A percentile compares a stretch with the other conserved stretches of the same genome.
Evolutionary conservation across 2,888 invertebrate species (phyloP).

Genomic region (Diarsia brunnea): DNA sequence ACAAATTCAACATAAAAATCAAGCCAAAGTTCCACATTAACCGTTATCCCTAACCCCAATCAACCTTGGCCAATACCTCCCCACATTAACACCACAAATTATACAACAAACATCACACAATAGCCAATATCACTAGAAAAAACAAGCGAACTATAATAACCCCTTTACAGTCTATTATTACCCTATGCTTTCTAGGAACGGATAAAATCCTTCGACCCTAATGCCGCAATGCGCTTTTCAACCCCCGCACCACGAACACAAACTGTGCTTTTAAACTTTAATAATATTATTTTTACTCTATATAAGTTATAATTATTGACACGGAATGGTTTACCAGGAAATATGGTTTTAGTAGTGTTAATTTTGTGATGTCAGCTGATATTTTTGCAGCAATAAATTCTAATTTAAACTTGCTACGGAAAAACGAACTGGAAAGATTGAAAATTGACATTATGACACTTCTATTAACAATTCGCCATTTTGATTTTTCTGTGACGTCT

Average conservation of each 20-base stretch:
- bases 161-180: slow-evolving; percentile 20
- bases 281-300: slow-evolving; percentile 17
- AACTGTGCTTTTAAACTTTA: slow-evolving; percentile 4
- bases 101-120: slow-evolving; percentile 27
- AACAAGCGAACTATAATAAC: slow-evolving; percentile 25
- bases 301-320: slow-evolving; percentile 22
- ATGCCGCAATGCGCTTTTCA: slow-evolving; percentile 67
- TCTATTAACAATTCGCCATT: background rate
- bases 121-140: slow-evolving; percentile 18
- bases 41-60: background rate
- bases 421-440: background rate
- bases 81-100: slow-evolving; percentile 9
- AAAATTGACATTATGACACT: background rate
- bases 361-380: background rate
- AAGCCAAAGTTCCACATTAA: background rate
- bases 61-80: slow-evolving; percentile 20
- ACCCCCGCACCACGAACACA: slow-evolving; percentile 30
- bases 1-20: background rate
- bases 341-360: background rate
- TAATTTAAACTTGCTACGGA: background rate
- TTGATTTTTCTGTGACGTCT: background rate
- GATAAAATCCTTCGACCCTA: slow-evolving; percentile 49
- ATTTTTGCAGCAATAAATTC: background rate
- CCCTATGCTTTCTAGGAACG: slow-evolving; percentile 47
- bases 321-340: slow-evolving; percentile 31